Conservation (phyloP, 2,113 vertebrate species). For the Noctilio leporinus region DNA sequence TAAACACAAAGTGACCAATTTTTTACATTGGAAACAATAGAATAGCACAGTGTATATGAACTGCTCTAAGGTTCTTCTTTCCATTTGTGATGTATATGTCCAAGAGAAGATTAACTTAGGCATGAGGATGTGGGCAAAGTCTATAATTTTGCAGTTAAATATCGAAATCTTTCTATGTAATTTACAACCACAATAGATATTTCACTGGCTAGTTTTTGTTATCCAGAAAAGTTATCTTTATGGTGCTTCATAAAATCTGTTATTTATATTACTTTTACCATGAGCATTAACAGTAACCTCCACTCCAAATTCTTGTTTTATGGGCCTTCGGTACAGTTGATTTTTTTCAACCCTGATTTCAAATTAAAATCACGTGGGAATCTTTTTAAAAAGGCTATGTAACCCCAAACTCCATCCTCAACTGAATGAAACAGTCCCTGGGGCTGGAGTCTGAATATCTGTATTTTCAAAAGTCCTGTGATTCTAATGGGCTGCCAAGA, state of each 20-base stretch:
- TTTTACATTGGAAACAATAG: neutral
- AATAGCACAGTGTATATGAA: neutral
- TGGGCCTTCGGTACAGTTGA: neutral
- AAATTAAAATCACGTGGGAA: constrained; percentile 26
- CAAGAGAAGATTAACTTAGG: constrained; percentile 30
- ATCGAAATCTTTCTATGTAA: constrained; percentile 50
- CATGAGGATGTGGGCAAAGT: constrained; percentile 21
- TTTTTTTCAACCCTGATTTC: constrained; percentile 8
- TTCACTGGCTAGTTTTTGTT: constrained; percentile 37
- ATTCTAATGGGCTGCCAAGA: neutral
- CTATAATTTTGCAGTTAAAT: constrained; percentile 59
- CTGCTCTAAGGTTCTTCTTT: constrained; percentile 10
- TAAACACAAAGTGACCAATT: neutral
- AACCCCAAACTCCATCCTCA: neutral
- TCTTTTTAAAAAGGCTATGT: neutral
- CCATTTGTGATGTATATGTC: neutral
- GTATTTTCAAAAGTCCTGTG: neutral
- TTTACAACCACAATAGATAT: constrained; percentile 56
- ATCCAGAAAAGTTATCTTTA: constrained; percentile 57
- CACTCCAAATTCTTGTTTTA: constrained; percentile 41
- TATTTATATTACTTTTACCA: constrained; percentile 39
- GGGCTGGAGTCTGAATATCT: neutral
- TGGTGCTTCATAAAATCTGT: constrained; percentile 42
- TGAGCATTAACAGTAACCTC: constrained; percentile 20
- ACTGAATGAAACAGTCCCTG: neutral